Percentiles rank a stretch among this genome's conserved stretches.
These are phyloP conservation scores for Emydura subglobosa DNA, from an alignment of 2,113 vertebrate genomes.

Conservation along the genomic window DNA sequence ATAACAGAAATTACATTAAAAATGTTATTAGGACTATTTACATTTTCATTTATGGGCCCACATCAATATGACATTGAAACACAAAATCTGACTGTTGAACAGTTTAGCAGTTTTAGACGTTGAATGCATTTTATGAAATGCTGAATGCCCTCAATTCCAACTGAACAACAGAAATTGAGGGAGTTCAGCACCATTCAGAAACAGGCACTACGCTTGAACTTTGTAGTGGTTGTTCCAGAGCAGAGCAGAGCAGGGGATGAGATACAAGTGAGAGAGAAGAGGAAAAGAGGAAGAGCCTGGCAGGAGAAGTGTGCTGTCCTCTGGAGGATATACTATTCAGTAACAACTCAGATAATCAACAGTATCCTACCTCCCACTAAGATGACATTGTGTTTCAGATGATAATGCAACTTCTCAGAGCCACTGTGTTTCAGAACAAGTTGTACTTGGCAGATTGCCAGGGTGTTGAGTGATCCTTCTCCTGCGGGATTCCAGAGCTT, in stretches of 20 bases:
- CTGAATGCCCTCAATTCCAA: neutral
- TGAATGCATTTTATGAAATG: neutral
- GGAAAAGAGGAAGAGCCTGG: neutral
- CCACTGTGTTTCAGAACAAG: constrained; percentile 64
- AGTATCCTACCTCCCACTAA: constrained; percentile 52
- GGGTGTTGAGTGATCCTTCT: constrained; percentile 65
- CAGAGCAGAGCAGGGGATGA: rapidly evolving
- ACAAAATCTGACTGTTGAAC: neutral
- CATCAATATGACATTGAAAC: neutral
- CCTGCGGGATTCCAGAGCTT: constrained; percentile 71
- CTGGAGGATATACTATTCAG: neutral
- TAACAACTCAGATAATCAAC: constrained; percentile 57
- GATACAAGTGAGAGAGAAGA: rapidly evolving
- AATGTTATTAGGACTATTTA: neutral
- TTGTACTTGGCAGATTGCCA: constrained; percentile 71
- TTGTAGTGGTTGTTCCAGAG: neutral
- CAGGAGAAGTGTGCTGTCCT: neutral
- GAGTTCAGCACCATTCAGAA: neutral
- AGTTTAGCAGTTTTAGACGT: neutral
- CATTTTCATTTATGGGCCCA: neutral
- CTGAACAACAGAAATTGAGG: rapidly evolving
- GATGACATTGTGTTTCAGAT: constrained; percentile 25
- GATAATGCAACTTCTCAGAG: constrained; percentile 68
- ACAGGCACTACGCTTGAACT: rapidly evolving
- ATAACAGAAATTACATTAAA: neutral